A percentile compares a stretch with the other conserved stretches of the same genome.
Evolutionary conservation across 2,797 vertebrate genomes (phyloP).

Genomic region (Myotis vivesi): DNA sequence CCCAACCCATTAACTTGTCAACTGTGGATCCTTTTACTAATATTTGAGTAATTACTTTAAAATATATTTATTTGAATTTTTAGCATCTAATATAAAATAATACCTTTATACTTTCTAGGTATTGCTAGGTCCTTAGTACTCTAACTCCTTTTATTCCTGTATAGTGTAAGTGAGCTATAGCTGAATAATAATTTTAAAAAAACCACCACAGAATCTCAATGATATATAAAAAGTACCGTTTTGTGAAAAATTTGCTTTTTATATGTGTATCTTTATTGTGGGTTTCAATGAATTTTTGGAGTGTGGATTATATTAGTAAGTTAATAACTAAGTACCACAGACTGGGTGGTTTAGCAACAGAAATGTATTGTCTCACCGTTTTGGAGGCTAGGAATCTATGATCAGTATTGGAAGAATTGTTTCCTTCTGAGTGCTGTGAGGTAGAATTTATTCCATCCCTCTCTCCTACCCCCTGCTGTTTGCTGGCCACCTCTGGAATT

Average conservation of each 20-base stretch:
- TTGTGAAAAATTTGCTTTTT: not conserved
- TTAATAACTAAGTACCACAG: not conserved
- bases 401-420: not conserved
- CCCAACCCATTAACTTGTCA: not conserved
- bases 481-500: not conserved
- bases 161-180: not conserved
- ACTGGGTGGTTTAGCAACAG: not conserved
- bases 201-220: not conserved
- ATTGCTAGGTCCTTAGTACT: not conserved
- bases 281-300: slow-evolving; percentile 5
- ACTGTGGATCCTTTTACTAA: not conserved
- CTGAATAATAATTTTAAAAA: not conserved
- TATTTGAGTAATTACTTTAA: not conserved
- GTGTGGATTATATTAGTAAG: not conserved
- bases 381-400: not conserved
- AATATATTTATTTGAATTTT: not conserved
- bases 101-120: not conserved
- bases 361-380: not conserved
- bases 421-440: not conserved
- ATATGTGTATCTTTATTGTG: not conserved
- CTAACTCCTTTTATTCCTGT: not conserved
- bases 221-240: not conserved
- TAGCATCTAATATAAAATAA: not conserved
- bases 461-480: not conserved
- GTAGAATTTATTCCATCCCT: not conserved